Evolutionary conservation across 2,797 vertebrate species (phyloP).

Genomic region (Selene dorsalis): DNA sequence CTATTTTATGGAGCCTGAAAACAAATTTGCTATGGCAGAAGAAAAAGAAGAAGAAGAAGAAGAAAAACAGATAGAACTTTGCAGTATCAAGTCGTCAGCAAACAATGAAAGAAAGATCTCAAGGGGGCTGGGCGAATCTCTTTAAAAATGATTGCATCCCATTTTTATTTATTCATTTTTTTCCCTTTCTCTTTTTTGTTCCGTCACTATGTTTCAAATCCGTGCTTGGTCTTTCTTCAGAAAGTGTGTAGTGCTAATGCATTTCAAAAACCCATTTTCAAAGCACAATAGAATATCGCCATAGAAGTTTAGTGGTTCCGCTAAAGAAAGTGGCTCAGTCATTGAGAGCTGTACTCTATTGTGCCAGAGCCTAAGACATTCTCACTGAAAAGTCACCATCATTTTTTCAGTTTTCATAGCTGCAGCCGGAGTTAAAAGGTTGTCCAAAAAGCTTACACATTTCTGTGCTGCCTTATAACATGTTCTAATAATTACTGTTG

Average conservation of each 20-base stretch:
- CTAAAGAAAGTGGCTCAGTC: constrained; percentile 80
- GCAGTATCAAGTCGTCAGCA: constrained; percentile 82
- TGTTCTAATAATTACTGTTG: constrained; percentile 70
- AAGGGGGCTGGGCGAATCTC: constrained; percentile 71
- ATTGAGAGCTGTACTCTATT: constrained; percentile 72
- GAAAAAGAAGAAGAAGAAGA: constrained; percentile 59
- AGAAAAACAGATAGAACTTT: constrained; percentile 81
- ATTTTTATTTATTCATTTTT: constrained; percentile 65
- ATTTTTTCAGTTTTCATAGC: constrained; percentile 68
- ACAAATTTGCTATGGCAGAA: constrained; percentile 84
- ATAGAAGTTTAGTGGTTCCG: constrained; percentile 82
- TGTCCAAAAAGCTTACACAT: constrained; percentile 70
- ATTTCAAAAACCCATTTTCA: constrained; percentile 84
- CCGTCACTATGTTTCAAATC: constrained; percentile 82
- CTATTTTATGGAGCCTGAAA: constrained; percentile 87
- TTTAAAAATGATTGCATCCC: constrained; percentile 77
- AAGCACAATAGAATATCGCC: constrained; percentile 82
- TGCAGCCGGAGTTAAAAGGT: constrained; percentile 67
- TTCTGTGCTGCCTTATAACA: constrained; percentile 49
- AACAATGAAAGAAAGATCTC: constrained; percentile 80
- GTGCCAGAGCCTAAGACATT: constrained; percentile 67
- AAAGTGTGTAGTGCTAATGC: constrained; percentile 84
- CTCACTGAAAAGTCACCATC: constrained; percentile 64
- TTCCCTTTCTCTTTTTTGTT: constrained; percentile 55
- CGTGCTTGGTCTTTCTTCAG: constrained; percentile 84